Base-by-base conservation (phyloP, 2,888 invertebrate species). In the Thereva nobilitata region DNA sequence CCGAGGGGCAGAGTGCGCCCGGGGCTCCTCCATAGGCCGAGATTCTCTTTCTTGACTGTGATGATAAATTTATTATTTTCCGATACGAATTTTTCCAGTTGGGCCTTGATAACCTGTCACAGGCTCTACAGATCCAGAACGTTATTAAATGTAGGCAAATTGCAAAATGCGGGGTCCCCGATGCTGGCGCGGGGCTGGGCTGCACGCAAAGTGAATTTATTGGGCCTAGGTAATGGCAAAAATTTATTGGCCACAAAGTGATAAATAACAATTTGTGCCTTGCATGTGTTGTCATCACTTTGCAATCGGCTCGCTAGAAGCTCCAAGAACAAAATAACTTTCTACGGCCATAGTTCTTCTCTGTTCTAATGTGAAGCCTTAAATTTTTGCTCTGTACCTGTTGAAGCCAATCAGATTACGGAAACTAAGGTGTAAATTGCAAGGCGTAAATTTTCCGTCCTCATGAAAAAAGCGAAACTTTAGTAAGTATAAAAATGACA, bases 21-120 rank as follows among this genome's bases (percentile, higher is more conserved):
- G 47, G n/a, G 45, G 47, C 8, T 59, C 35, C 47, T 37, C 10
- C n/a, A 47, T n/a, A 9, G 47, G 45, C 38, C 23, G 47, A 47
- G 49, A 45, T 47, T 47, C 59, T 38, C 10, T 35, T 4, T 47
- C 35, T n/a, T 5, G 49, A 59, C 47, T 49, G 52, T 52, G 53
- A 64, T 64, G 64, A 64, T 64, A 64, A 64, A 64, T 64, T 64
- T 64, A 64, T 64, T 64, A 64, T 64, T 53, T 64, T 64, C 41
- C 64, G 64, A 64, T 64, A 59, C 42, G 64, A 64, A 53, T 64
- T 53, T 64, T 64, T 64, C 64, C 64, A 64, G 64, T 63, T 64
- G 61, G 37, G 12, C 10, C 64, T 44, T 64, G 64, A 64, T 64
- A 64, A 37, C 64, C 53, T 64, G 64, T 54, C 64, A 64, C 64